Conservation (phyloP, 2,888 invertebrate genomes). For the Tenthredo livida region DNA sequence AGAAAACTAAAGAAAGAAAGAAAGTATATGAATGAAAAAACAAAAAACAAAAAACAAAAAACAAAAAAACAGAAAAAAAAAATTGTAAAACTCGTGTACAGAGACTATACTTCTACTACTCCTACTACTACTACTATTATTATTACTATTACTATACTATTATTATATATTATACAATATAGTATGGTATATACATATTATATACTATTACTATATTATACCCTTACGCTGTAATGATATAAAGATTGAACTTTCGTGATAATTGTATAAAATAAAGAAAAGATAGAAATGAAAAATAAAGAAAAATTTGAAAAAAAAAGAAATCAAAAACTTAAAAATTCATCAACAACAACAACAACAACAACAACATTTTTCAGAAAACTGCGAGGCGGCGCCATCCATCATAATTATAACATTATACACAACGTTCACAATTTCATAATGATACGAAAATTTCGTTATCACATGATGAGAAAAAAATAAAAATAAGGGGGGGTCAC, state of each 20-base stretch:
- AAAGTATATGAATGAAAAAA: conserved; percentile 48
- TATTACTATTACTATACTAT: conserved; percentile 15
- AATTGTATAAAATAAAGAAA: conserved; percentile 24
- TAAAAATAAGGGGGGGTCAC: too few species aligned
- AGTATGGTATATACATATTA: not conserved
- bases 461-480: too few species aligned
- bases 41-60: conserved; percentile 33
- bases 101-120: conserved; percentile 19
- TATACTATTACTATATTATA: not conserved
- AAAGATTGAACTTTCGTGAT: conserved; percentile 30
- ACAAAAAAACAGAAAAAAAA: conserved; percentile 35
- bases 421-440: too few species aligned
- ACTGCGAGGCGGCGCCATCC: not conserved
- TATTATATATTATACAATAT: not conserved
- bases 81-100: conserved; percentile 39
- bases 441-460: too few species aligned
- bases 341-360: not conserved
- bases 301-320: not conserved
- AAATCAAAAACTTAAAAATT: not conserved
- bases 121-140: not conserved
- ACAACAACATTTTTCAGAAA: not conserved
- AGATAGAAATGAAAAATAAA: not conserved
- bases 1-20: conserved; percentile 45
- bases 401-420: not conserved
- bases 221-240: not conserved